These are phyloP conservation scores for Helicolenus hilgendorfi DNA, from an alignment of 2,797 vertebrate species.

Conservation along the genomic window DNA sequence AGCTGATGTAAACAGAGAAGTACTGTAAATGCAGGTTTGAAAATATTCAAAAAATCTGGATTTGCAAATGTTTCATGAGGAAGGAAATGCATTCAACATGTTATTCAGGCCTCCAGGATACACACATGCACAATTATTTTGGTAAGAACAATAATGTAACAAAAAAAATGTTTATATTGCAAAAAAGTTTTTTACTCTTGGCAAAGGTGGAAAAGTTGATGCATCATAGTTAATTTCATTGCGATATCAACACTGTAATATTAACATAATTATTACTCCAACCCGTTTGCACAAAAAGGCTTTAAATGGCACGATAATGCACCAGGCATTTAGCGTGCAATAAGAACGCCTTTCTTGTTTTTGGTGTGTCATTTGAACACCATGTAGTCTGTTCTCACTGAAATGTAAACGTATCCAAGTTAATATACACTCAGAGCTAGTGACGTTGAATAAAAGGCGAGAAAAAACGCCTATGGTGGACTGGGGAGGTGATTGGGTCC, in stretches of 20 bases:
- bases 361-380: too few species aligned
- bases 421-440: too few species aligned
- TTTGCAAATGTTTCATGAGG: neutral
- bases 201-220: neutral
- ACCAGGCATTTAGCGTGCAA: too few species aligned
- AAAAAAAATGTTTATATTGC: neutral
- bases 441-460: too few species aligned
- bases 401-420: too few species aligned
- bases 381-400: too few species aligned
- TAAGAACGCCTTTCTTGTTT: too few species aligned
- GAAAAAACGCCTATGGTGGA: too few species aligned
- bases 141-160: neutral
- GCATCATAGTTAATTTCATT: neutral
- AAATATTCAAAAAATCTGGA: neutral
- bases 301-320: too few species aligned
- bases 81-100: neutral
- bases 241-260: neutral
- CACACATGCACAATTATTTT: neutral
- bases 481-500: too few species aligned
- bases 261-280: neutral
- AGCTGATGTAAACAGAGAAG: neutral
- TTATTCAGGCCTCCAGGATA: neutral
- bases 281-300: too few species aligned
- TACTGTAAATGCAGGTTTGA: neutral
- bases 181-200: neutral